A percentile compares a stretch with the other conserved stretches of the same genome.
These are phyloP conservation scores for Dolichomitus sp. DNA, from an alignment of 2,888 invertebrate genomes.

Conservation along the genomic window DNA sequence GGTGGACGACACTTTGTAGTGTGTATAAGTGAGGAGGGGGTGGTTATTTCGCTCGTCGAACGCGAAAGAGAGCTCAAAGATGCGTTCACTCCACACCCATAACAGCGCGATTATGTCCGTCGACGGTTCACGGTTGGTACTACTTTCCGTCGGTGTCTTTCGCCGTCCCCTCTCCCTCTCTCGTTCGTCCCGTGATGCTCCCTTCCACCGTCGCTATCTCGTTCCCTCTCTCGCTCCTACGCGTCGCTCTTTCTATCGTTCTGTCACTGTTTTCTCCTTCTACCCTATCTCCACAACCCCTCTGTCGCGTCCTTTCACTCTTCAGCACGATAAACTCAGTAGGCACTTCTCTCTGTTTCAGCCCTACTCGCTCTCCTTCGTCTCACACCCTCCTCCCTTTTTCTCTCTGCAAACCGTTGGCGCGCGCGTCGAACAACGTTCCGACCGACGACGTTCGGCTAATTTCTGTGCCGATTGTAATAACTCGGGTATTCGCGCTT, in stretches of 20 bases:
- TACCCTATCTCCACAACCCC: conserved; percentile 14
- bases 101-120: conserved; percentile 72
- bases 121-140: conserved; percentile 73
- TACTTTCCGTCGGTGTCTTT: conserved; percentile 69
- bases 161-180: conserved; percentile 20
- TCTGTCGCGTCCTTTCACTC: conserved; percentile 53
- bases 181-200: conserved; percentile 7
- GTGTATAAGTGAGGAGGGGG: neutral
- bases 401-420: neutral
- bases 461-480: conserved; percentile 50
- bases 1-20: neutral
- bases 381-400: neutral
- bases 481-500: conserved; percentile 21
- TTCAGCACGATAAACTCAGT: conserved; percentile 37
- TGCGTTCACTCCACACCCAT: conserved; percentile 74
- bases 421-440: conserved; percentile 48
- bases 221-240: conserved; percentile 17
- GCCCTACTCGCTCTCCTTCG: neutral
- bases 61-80: conserved; percentile 69
- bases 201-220: conserved; percentile 23
- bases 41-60: conserved; percentile 13
- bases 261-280: conserved; percentile 1
- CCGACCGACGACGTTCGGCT: conserved; percentile 37
- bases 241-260: neutral
- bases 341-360: conserved; percentile 23